Evolutionary conservation across 2,888 invertebrate genomes (phyloP).

Genomic region (Myathropa florea): DNA sequence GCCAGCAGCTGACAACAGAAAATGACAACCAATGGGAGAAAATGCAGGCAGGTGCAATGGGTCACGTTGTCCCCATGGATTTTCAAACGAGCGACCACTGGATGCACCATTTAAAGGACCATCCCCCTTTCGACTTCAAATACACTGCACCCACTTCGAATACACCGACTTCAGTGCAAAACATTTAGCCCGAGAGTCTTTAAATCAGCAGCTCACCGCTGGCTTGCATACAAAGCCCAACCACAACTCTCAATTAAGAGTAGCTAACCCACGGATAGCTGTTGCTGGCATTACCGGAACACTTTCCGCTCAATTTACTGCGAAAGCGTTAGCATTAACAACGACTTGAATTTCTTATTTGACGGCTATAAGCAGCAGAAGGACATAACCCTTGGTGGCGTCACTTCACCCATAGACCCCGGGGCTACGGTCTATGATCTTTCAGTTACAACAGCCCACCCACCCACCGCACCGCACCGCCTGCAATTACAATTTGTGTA

Average conservation of each 20-base stretch:
- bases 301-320: slow-evolving; percentile 67
- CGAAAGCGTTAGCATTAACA: slow-evolving; percentile 59
- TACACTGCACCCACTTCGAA: neutral
- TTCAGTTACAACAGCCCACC: neutral
- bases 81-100: neutral
- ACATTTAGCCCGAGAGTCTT: neutral
- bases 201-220: neutral
- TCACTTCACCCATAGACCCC: neutral
- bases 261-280: neutral
- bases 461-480: neutral
- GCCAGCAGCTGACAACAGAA: too few relatives aligned
- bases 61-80: too few relatives aligned
- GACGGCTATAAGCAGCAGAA: neutral
- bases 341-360: slow-evolving; percentile 58
- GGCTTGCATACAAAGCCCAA: slow-evolving; percentile 3
- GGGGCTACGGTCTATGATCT: neutral
- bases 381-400: slow-evolving; percentile 20
- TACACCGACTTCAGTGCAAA: neutral
- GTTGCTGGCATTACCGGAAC: slow-evolving; percentile 45
- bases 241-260: slow-evolving; percentile 63
- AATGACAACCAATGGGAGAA: too few relatives aligned
- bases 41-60: too few relatives aligned
- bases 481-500: slow-evolving; percentile 67
- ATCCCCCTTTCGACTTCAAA: neutral
- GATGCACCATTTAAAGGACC: neutral